These are phyloP conservation scores for Epinotia nisella DNA, from an alignment of 2,888 invertebrate genomes.

Conservation along the genomic window DNA sequence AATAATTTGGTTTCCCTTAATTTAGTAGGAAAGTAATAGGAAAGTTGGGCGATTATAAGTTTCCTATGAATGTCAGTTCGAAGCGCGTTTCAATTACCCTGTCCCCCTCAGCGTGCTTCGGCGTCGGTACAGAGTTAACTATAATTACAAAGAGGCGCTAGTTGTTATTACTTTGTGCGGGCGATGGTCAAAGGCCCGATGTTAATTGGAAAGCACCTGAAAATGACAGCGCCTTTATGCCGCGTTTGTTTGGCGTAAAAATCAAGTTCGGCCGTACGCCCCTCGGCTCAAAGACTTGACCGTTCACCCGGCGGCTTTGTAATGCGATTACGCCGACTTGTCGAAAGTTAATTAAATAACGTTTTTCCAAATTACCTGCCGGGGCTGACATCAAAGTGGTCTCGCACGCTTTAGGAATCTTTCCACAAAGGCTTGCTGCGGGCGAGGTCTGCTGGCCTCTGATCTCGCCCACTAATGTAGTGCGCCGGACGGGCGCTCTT, in stretches of 20 bases:
- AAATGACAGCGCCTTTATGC: slow-evolving; percentile 82
- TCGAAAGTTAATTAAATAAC: slow-evolving; percentile 85
- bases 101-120: slow-evolving; percentile 25
- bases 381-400: slow-evolving; percentile 78
- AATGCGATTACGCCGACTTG: slow-evolving; percentile 83
- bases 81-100: slow-evolving; percentile 35
- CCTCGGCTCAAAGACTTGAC: slow-evolving; percentile 78
- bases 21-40: not conserved
- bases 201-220: slow-evolving; percentile 84
- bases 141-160: slow-evolving; percentile 71
- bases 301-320: slow-evolving; percentile 79
- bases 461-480: slow-evolving; percentile 61
- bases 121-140: slow-evolving; percentile 54
- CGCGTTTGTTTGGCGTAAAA: slow-evolving; percentile 79
- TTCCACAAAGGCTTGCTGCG: slow-evolving; percentile 77
- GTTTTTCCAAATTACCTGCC: slow-evolving; percentile 83
- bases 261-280: slow-evolving; percentile 71
- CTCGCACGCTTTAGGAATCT: slow-evolving; percentile 71
- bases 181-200: slow-evolving; percentile 80
- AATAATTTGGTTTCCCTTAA: slow-evolving; percentile 3
- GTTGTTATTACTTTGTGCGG: slow-evolving; percentile 71
- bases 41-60: slow-evolving; percentile 27
- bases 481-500: slow-evolving; percentile 71
- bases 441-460: slow-evolving; percentile 68
- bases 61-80: slow-evolving; percentile 42